Conservation (phyloP, 2,888 invertebrate species). For the Brachypalpus laphriformis region DNA sequence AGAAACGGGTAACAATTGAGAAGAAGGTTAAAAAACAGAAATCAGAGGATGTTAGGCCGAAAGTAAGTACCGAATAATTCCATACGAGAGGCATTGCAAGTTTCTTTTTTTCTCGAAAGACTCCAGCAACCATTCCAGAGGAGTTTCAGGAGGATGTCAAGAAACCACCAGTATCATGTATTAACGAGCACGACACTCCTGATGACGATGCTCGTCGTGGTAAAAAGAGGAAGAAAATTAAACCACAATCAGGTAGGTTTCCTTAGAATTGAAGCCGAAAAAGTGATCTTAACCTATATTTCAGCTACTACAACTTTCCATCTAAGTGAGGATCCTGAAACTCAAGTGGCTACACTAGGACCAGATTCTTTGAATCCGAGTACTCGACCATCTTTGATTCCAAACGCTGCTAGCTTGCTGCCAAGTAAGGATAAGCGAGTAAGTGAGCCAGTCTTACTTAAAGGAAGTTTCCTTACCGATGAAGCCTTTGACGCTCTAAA, state of each 20-base stretch:
- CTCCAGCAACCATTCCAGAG: slow-evolving; percentile 48
- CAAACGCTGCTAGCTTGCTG: slow-evolving; percentile 79
- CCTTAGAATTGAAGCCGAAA: slow-evolving; percentile 4
- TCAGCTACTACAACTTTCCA: slow-evolving; percentile 79
- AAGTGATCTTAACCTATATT: too few species aligned
- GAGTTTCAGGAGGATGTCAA: slow-evolving; percentile 75
- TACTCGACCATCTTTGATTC: slow-evolving; percentile 86
- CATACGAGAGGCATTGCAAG: not conserved
- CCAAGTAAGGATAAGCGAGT: slow-evolving; percentile 78
- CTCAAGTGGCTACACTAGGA: slow-evolving; percentile 87
- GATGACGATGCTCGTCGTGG: slow-evolving; percentile 84
- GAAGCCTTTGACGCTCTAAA: slow-evolving; percentile 81
- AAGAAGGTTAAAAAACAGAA: slow-evolving; percentile 78
- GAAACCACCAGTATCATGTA: slow-evolving; percentile 77
- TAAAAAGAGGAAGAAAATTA: slow-evolving; percentile 84
- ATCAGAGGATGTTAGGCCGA: slow-evolving; percentile 78
- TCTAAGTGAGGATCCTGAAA: slow-evolving; percentile 86
- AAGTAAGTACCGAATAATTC: slow-evolving; percentile 56
- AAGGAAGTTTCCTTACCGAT: slow-evolving; percentile 82
- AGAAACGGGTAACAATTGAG: slow-evolving; percentile 77
- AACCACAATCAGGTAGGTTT: slow-evolving; percentile 77
- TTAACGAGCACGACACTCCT: slow-evolving; percentile 80
- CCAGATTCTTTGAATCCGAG: slow-evolving; percentile 88
- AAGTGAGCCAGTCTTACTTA: slow-evolving; percentile 80
- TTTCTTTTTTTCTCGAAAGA: too few species aligned